Evolutionary conservation across 2,797 vertebrate genomes (phyloP), one percentile per base, ranked within the genome.

Genomic region (Bradypodion ventrale): DNA sequence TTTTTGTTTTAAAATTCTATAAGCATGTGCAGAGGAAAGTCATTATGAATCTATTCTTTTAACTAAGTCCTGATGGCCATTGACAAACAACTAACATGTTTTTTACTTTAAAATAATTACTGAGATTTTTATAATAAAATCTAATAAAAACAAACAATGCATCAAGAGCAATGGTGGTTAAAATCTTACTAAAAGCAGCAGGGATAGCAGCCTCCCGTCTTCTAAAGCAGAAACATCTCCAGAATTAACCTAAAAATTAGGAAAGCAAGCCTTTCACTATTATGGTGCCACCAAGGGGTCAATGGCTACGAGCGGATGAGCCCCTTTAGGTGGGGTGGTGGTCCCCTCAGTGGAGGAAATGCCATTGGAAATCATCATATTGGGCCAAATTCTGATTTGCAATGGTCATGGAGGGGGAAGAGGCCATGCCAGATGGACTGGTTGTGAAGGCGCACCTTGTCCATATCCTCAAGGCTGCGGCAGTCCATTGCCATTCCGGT

Each of bases 1-100:
- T 37, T 27, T 23, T 63, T 59, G 7, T 52, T 7, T 23, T 81
- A 62, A 87, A 83, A 80, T 49, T 78, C 40, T 63, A 56, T 56
- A 84, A 80, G 60, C 83, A 62, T 4, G 62, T 35, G 32, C 19
- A 60, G 25, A 66, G 25, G 46, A 88, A 69, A 85, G 35, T 78
- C 46, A 73, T 86, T 1, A 46, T 37, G 76, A 83, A 87, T 16
- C 5, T 1, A 1, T 75, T 37, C 29, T 46, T 29, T 5, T 32
- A 66, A 69, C 23, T 25, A 73, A 62, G 15, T 49, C 16, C 1
- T n/a, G 9, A 63, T 15, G 19, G 59, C 16, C 69, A 56, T 52
- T 70, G 83, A 72, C 32, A 37, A 25, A 7, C 66, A 78, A 72
- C 29, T 69, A 69, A 37, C 37, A 62, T 19, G 19, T 21, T 46